These are phyloP conservation scores for Columba livia DNA, from an alignment of 2,113 vertebrate genomes.

Conservation along the genomic window DNA sequence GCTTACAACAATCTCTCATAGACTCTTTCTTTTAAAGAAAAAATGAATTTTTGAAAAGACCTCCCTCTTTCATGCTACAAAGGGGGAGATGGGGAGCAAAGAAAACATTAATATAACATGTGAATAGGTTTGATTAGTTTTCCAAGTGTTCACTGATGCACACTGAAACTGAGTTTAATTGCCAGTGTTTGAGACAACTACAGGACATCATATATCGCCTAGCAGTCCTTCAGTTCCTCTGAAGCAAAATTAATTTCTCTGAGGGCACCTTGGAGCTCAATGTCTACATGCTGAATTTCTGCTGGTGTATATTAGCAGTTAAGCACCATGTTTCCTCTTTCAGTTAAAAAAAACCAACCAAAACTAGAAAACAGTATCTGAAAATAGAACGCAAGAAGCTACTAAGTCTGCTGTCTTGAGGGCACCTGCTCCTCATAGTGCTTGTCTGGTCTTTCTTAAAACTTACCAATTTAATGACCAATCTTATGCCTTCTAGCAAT, in stretches of 20 bases:
- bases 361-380: background rate
- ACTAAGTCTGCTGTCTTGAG: background rate
- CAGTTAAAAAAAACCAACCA: background rate
- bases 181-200: background rate
- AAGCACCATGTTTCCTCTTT: background rate
- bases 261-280: background rate
- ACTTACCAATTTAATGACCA: background rate
- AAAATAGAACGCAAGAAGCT: background rate
- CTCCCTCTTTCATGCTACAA: background rate
- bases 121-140: background rate
- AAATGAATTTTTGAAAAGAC: background rate
- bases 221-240: background rate
- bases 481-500: background rate
- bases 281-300: background rate
- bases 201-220: background rate
- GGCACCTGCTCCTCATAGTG: background rate
- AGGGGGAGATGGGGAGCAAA: background rate
- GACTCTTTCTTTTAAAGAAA: background rate
- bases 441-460: background rate
- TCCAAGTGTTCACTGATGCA: background rate
- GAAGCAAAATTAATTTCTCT: background rate
- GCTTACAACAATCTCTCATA: background rate
- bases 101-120: background rate
- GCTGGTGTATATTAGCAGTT: background rate
- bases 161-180: background rate